Conservation (phyloP, 2,888 invertebrate genomes). For the Carterocephalus palaemon region DNA sequence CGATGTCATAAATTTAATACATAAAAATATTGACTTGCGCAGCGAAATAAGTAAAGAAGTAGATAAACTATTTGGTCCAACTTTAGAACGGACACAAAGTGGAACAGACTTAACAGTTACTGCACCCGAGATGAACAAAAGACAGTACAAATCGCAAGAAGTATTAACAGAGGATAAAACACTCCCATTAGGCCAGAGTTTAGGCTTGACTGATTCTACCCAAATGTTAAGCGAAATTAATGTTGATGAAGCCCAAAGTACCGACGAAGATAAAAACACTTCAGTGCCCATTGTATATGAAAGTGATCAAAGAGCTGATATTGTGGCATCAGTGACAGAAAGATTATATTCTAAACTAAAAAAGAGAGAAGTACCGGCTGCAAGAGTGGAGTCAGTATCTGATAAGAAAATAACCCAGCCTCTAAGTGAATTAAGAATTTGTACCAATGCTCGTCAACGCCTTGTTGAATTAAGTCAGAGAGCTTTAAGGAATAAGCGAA, state of each 20-base stretch:
- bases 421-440: slow-evolving; percentile 76
- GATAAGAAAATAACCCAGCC: slow-evolving; percentile 68
- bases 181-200: slow-evolving; percentile 32
- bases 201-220: slow-evolving; percentile 36
- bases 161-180: slow-evolving; percentile 51
- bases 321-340: slow-evolving; percentile 84
- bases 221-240: slow-evolving; percentile 45
- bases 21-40: slow-evolving; percentile 49
- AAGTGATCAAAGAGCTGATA: slow-evolving; percentile 80
- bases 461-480: slow-evolving; percentile 79
- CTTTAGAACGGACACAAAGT: slow-evolving; percentile 66
- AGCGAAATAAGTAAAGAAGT: slow-evolving; percentile 64
- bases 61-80: slow-evolving; percentile 62
- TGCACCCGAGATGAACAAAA: slow-evolving; percentile 59
- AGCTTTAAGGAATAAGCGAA: slow-evolving; percentile 75
- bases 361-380: slow-evolving; percentile 71
- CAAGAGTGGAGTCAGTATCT: slow-evolving; percentile 60
- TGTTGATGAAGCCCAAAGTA: slow-evolving; percentile 38
- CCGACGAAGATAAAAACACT: slow-evolving; percentile 41
- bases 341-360: slow-evolving; percentile 80
- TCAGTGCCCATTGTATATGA: slow-evolving; percentile 58
- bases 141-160: slow-evolving; percentile 73
- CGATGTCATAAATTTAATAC: slow-evolving; percentile 53
- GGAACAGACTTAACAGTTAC: slow-evolving; percentile 62
- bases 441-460: slow-evolving; percentile 78